These are phyloP conservation scores for Pachyrhynchus sulphureomaculatus DNA, from an alignment of 1,140 invertebrate species.

Conservation along the genomic window DNA sequence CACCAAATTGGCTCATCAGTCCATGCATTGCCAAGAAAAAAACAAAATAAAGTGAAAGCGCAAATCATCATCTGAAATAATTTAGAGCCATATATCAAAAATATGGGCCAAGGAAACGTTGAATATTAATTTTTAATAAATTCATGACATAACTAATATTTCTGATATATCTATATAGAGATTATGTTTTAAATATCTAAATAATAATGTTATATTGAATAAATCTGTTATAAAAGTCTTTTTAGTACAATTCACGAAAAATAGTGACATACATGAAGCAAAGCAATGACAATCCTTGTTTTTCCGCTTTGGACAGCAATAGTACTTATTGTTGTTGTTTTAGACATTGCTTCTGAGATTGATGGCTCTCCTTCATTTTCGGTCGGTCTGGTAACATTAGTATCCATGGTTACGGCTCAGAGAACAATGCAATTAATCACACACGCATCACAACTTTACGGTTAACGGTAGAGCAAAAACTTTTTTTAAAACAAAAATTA, in stretches of 20 bases:
- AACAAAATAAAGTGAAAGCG: no score
- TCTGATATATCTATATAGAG: no score
- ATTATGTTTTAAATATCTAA: no score
- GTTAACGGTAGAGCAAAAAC: neutral
- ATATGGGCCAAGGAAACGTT: no score
- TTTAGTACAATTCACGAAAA: neutral
- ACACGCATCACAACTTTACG: neutral
- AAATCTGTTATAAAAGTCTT: no score
- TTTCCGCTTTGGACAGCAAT: slow-evolving; percentile 87
- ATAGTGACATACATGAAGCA: slow-evolving; percentile 77
- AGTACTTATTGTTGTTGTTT: slow-evolving; percentile 85
- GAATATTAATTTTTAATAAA: no score
- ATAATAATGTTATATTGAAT: no score
- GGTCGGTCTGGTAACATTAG: slow-evolving; percentile 20
- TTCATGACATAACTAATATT: no score
- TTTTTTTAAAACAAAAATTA: neutral
- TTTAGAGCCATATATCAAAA: no score
- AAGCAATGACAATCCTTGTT: slow-evolving; percentile 83
- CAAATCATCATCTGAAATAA: no score
- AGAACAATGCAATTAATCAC: neutral
- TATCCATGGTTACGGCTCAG: slow-evolving; percentile 24
- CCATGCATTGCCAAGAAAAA: no score
- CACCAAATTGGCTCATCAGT: no score
- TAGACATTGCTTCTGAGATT: slow-evolving; percentile 44
- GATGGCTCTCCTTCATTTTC: slow-evolving; percentile 35